These are phyloP conservation scores for Drosophila simulans DNA, from an alignment of 1,140 invertebrate genomes.

Conservation along the genomic window DNA sequence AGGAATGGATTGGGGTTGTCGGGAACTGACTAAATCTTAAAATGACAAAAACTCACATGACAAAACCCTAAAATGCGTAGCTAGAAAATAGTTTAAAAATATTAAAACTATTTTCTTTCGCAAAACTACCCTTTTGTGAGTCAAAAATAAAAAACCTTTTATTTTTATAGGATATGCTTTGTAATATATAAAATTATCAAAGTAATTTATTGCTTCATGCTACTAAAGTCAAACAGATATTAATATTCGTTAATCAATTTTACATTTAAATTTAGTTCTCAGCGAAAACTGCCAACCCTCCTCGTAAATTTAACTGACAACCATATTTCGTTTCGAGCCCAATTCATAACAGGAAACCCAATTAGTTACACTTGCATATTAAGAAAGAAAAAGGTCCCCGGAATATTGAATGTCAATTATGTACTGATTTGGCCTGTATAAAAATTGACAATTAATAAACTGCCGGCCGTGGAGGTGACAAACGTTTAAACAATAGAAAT, in stretches of 20 bases:
- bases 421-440: conserved; percentile 48
- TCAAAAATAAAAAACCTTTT: too few relatives aligned
- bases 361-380: conserved; percentile 62
- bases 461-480: conserved; percentile 63
- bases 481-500: conserved; percentile 81
- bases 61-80: too few relatives aligned
- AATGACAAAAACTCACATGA: neutral
- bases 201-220: neutral
- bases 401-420: conserved; percentile 50
- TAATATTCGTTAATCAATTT: neutral
- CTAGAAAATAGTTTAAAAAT: too few relatives aligned
- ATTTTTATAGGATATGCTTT: too few relatives aligned
- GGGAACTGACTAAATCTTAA: neutral
- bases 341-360: conserved; percentile 13
- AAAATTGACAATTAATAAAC: conserved; percentile 80
- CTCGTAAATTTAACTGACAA: conserved; percentile 6
- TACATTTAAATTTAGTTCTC: conserved; percentile 15
- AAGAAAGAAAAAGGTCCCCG: conserved; percentile 57
- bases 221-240: neutral
- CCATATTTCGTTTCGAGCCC: neutral
- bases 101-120: too few relatives aligned
- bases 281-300: neutral
- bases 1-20: neutral
- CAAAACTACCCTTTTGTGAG: too few relatives aligned
- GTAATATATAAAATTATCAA: neutral